Base-by-base conservation (phyloP, 35 echinoderm and acorn worm species). In the Apostichopus parvimensis region DNA sequence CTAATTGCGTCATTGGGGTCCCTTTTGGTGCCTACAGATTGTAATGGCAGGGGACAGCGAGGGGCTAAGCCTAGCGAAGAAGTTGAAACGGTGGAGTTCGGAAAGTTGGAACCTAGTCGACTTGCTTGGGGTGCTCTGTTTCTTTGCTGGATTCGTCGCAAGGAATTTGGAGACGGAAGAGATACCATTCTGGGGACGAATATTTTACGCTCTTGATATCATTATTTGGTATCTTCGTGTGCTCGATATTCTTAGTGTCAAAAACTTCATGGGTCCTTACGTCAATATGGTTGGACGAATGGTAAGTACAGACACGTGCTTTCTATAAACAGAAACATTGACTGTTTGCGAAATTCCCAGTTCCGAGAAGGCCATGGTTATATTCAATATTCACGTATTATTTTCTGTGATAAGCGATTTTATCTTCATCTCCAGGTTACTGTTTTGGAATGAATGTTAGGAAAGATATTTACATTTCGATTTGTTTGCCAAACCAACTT, bases 211-310 rank as follows among this genome's bases (percentile, higher is more conserved):
- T 17, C 20, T 95, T 0, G 96, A 98, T 66, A 84, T 98, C 56
- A 92, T 95, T 77, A 85, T 98, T 9, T 98, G 96, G 96, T 98
- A 98, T 61, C 84, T 98, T 61, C 64, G 96, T 80, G 76, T 98
- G 4, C 82, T 98, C 18, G 96, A 98, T 80, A 92, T 98, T 57
- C 89, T 95, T 54, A 98, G 96, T 66, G 94, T 98, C 59, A 95
- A 94, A 73, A 92, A 94, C 14, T 59, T 95, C 5, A 95, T 98
- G 76, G 96, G 96, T 71, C 93, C 96, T 1, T 95, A 94, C 25
- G 94, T 95, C 25, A 98, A 95, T 54, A 98, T 98, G 96, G 93
- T 98, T 61, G 96, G 94, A 78, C 88, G 77, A 86, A 98, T 98
- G 96, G 96, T 98, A 84, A 94, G 92, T 8, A 24, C 1, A 78